Conservation (phyloP, 1,140 invertebrate genomes). For the Drosophila santomea region DNA sequence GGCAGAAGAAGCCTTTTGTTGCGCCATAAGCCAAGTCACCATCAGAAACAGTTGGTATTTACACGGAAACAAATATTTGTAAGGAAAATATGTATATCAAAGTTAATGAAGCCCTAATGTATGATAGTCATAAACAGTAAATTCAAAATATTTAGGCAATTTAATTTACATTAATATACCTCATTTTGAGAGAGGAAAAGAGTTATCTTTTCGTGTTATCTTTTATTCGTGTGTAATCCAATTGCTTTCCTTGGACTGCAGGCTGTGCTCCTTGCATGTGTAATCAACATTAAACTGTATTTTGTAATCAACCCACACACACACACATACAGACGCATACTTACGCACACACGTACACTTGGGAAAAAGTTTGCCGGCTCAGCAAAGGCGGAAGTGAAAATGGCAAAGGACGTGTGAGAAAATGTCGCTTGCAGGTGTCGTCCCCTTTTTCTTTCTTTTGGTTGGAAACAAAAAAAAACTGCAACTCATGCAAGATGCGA, state of each 20-base stretch:
- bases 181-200: not conserved
- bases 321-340: slow-evolving; percentile 17
- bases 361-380: slow-evolving; percentile 64
- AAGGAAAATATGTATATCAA: not conserved
- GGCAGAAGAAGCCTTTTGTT: slow-evolving; percentile 47
- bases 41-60: slow-evolving; percentile 41
- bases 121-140: too few relatives aligned
- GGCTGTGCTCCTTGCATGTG: slow-evolving; percentile 61
- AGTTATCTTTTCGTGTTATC: not conserved
- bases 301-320: slow-evolving; percentile 73
- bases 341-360: slow-evolving; percentile 22
- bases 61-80: slow-evolving; percentile 5
- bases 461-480: slow-evolving; percentile 30
- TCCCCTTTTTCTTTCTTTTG: slow-evolving; percentile 56
- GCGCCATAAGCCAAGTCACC: slow-evolving; percentile 49
- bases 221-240: slow-evolving; percentile 13
- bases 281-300: slow-evolving; percentile 82
- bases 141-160: not conserved
- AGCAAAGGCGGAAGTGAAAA: slow-evolving; percentile 65
- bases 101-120: not conserved
- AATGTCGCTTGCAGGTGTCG: slow-evolving; percentile 54
- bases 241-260: slow-evolving; percentile 27
- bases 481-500: slow-evolving; percentile 63
- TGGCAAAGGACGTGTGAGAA: slow-evolving; percentile 49
- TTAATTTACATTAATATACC: not conserved